A percentile compares a stretch with the other conserved stretches of the same genome.
Evolutionary conservation across 2,797 vertebrate genomes (phyloP).

Genomic region (Brachyalestes nurse): DNA sequence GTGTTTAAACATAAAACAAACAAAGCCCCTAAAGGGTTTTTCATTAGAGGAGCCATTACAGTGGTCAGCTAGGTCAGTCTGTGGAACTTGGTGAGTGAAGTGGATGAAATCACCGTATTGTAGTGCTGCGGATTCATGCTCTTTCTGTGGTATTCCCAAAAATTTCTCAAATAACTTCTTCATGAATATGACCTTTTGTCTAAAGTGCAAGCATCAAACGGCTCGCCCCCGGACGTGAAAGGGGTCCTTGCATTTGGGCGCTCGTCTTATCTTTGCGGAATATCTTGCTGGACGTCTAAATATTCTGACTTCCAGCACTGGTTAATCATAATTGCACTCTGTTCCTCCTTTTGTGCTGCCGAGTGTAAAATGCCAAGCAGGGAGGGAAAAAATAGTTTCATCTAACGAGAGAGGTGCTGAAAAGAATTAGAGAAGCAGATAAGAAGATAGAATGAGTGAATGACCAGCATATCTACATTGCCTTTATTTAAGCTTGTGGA

Average conservation of each 20-base stretch:
- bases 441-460: constrained; percentile 67
- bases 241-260: constrained; percentile 61
- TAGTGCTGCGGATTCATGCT: constrained; percentile 51
- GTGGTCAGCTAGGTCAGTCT: constrained; percentile 40
- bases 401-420: constrained; percentile 65
- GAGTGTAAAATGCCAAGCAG: constrained; percentile 73
- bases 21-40: constrained; percentile 24
- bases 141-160: constrained; percentile 57
- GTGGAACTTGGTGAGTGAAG: constrained; percentile 30
- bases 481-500: constrained; percentile 75
- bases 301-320: constrained; percentile 66
- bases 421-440: constrained; percentile 72
- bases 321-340: constrained; percentile 73
- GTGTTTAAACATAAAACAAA: constrained; percentile 2
- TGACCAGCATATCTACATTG: constrained; percentile 72
- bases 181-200: constrained; percentile 76
- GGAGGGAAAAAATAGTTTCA: constrained; percentile 65
- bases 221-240: constrained; percentile 65
- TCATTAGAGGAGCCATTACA: constrained; percentile 39
- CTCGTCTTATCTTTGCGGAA: constrained; percentile 66
- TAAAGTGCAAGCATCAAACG: constrained; percentile 68
- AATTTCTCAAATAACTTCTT: constrained; percentile 67
- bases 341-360: constrained; percentile 56
- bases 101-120: constrained; percentile 56
- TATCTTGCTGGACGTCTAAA: constrained; percentile 66